Evolutionary conservation across 2,888 invertebrate genomes (phyloP).

Genomic region (Cataglyphis cursor): DNA sequence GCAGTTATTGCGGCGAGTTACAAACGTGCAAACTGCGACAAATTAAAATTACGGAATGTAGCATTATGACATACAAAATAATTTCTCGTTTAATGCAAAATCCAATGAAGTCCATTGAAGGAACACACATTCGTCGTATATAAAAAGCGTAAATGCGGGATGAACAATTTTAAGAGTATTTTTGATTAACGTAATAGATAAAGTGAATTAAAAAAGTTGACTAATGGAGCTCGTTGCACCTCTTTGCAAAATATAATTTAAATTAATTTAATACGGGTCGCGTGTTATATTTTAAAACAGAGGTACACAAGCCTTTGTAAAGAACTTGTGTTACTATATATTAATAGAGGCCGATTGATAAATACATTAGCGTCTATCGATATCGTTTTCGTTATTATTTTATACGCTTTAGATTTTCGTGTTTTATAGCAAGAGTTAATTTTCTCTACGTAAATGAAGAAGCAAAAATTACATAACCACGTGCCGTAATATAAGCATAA

Average conservation of each 20-base stretch:
- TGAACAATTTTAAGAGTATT: background rate
- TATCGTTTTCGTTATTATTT: background rate
- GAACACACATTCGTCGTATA: background rate
- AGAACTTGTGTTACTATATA: background rate
- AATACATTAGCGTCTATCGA: slow-evolving; percentile 23
- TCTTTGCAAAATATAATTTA: background rate
- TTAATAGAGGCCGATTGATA: background rate
- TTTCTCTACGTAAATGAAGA: slow-evolving; percentile 6
- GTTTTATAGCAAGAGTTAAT: slow-evolving; percentile 25
- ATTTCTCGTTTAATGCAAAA: slow-evolving; percentile 5
- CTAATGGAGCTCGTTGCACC: background rate
- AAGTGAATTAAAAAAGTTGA: background rate
- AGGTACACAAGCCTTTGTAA: background rate
- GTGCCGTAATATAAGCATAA: slow-evolving; percentile 29
- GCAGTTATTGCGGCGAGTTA: background rate
- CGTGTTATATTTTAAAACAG: background rate
- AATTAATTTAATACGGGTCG: background rate
- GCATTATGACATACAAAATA: slow-evolving; percentile 3
- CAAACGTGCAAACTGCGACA: slow-evolving; percentile 26
- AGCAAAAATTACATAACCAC: slow-evolving; percentile 24
- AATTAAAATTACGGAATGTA: slow-evolving; percentile 25
- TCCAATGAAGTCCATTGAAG: too few relatives aligned
- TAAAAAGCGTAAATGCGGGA: background rate
- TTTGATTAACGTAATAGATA: background rate
- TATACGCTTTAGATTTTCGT: slow-evolving; percentile 8